Evolutionary conservation across 1,140 invertebrate species (phyloP).

Genomic region (Hyles vespertilio): DNA sequence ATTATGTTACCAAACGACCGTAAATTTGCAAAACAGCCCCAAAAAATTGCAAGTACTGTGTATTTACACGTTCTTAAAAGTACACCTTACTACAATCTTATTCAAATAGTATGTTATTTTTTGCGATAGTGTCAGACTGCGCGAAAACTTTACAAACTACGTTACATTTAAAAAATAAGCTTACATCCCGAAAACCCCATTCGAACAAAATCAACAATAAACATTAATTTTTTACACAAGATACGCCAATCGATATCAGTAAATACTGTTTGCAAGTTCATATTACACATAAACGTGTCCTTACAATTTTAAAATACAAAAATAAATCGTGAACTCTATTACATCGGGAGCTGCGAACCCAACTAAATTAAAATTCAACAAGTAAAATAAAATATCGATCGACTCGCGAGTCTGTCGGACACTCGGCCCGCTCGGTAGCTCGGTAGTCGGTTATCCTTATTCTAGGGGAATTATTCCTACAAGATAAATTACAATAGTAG

Average conservation of each 20-base stretch:
- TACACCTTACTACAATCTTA: slow-evolving; percentile 54
- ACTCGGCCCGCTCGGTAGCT: slow-evolving; percentile 32
- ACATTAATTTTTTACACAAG: slow-evolving; percentile 4
- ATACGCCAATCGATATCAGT: not conserved
- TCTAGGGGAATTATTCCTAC: slow-evolving; percentile 61
- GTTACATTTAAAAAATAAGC: slow-evolving; percentile 44
- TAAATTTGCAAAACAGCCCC: slow-evolving; percentile 22
- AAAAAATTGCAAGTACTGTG: slow-evolving; percentile 53
- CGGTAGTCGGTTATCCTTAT: slow-evolving; percentile 50
- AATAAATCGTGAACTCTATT: not conserved
- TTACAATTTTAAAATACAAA: not conserved
- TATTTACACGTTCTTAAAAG: slow-evolving; percentile 60
- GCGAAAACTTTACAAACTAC: slow-evolving; percentile 51
- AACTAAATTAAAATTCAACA: not conserved
- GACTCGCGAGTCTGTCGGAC: slow-evolving; percentile 16
- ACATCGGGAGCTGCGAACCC: not conserved
- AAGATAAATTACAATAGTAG: slow-evolving; percentile 54
- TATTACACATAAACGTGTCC: not conserved
- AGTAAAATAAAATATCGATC: too few species aligned
- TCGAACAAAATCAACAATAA: slow-evolving; percentile 10
- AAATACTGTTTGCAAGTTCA: not conserved
- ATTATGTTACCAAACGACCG: not conserved
- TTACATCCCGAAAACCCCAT: slow-evolving; percentile 38
- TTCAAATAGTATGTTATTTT: slow-evolving; percentile 44
- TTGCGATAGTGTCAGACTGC: slow-evolving; percentile 55